These are phyloP conservation scores for Linepithema humile DNA, from an alignment of 1,140 invertebrate genomes.

Conservation along the genomic window DNA sequence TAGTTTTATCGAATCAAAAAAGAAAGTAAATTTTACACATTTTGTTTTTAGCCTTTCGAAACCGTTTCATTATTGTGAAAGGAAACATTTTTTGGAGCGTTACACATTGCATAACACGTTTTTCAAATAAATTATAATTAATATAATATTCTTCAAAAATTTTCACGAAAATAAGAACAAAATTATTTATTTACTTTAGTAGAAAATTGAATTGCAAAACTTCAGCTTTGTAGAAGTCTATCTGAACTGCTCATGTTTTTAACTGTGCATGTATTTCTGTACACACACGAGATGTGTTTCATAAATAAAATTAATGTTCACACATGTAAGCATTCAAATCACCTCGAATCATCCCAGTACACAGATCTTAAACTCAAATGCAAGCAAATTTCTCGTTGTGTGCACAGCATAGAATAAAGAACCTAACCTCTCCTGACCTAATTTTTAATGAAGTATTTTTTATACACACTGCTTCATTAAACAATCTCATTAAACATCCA, in stretches of 20 bases:
- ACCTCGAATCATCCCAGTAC: not conserved
- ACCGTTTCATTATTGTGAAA: too few relatives aligned
- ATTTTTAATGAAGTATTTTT: not conserved
- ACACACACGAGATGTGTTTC: not conserved
- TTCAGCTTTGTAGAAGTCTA: too few relatives aligned
- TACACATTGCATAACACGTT: too few relatives aligned
- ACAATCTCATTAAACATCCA: not conserved
- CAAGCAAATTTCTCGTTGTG: not conserved
- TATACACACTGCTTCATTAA: not conserved
- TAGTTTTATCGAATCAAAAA: not conserved
- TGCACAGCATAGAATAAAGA: not conserved
- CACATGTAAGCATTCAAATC: slow-evolving; percentile 34
- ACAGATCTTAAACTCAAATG: not conserved
- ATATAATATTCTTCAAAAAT: too few relatives aligned
- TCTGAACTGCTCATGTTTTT: too few relatives aligned
- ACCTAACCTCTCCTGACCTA: not conserved
- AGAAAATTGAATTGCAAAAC: too few relatives aligned
- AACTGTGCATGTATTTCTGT: not conserved
- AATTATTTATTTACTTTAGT: too few relatives aligned
- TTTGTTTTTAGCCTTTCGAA: not conserved
- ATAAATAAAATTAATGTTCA: not conserved
- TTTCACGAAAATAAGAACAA: too few relatives aligned
- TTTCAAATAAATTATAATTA: too few relatives aligned
- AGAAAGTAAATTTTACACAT: not conserved
- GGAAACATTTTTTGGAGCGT: too few relatives aligned